These are phyloP conservation scores for Dasyornis broadbenti DNA, from an alignment of 2,113 vertebrate species.

Conservation along the genomic window DNA sequence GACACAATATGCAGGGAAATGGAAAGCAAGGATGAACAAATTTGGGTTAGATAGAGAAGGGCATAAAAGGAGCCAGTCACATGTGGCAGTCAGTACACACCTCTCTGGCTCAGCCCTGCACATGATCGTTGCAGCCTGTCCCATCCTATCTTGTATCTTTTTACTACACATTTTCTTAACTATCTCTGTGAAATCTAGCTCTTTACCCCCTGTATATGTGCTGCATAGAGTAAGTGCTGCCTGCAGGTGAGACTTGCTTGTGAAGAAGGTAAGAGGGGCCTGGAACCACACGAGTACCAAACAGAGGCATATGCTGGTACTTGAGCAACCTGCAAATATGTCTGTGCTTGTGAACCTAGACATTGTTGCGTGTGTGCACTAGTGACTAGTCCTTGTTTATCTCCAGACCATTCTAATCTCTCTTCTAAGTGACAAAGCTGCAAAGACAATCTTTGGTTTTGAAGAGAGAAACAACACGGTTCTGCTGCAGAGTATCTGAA, in stretches of 20 bases:
- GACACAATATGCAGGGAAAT: rapidly evolving
- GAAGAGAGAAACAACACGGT: not conserved
- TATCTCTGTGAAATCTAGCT: not conserved
- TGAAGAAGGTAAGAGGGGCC: not conserved
- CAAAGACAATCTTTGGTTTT: not conserved
- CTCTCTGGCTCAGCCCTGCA: not conserved
- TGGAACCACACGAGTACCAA: not conserved
- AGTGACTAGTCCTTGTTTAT: not conserved
- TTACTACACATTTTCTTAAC: not conserved
- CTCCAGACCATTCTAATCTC: not conserved
- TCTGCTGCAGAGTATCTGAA: not conserved
- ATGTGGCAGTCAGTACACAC: not conserved
- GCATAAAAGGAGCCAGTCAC: not conserved
- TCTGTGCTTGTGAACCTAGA: not conserved
- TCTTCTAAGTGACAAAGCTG: not conserved
- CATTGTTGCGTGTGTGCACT: rapidly evolving
- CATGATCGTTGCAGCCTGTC: not conserved
- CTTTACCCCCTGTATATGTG: rapidly evolving
- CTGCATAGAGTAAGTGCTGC: not conserved
- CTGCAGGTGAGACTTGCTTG: not conserved
- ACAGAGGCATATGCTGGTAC: not conserved
- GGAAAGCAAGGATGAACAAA: not conserved
- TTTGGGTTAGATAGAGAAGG: rapidly evolving
- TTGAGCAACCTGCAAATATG: not conserved
- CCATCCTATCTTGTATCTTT: not conserved